phyloP scores from a whole-genome alignment of 2,888 invertebrate genomes.

The Stenchaetothrips biformis region DNA sequence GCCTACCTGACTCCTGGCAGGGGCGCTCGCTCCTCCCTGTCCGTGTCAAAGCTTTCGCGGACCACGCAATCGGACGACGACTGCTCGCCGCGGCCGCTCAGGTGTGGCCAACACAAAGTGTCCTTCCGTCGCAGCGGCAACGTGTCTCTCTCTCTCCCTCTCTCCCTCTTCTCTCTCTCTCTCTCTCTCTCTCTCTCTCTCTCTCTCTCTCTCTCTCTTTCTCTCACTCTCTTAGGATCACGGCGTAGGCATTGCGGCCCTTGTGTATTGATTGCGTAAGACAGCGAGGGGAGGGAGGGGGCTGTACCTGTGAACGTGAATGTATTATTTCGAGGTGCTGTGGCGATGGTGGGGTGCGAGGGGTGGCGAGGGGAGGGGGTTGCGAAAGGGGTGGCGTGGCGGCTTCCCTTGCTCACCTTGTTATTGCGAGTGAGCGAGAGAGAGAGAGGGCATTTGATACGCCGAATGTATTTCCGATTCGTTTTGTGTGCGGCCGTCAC shows the following conservation, averaged over 20 bases:
- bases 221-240: background rate
- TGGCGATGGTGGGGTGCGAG: background rate
- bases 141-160: background rate
- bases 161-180: too few relatives aligned
- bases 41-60: too few relatives aligned
- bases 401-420: background rate
- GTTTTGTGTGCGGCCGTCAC: background rate
- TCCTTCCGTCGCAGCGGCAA: too few relatives aligned
- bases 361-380: background rate
- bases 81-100: too few relatives aligned
- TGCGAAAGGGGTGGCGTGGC: background rate
- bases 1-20: too few relatives aligned
- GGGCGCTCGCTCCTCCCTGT: too few relatives aligned
- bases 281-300: background rate
- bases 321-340: slow-evolving; percentile 21
- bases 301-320: slow-evolving; percentile 7
- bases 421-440: background rate
- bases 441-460: background rate
- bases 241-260: background rate
- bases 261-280: slow-evolving; percentile 9
- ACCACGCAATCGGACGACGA: too few relatives aligned
- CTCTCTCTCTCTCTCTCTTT: too few relatives aligned
- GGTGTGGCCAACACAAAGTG: too few relatives aligned
- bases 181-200: too few relatives aligned
- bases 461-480: slow-evolving; percentile 23